Base-by-base conservation (phyloP, 2,888 invertebrate genomes). In the Abrostola tripartita region DNA sequence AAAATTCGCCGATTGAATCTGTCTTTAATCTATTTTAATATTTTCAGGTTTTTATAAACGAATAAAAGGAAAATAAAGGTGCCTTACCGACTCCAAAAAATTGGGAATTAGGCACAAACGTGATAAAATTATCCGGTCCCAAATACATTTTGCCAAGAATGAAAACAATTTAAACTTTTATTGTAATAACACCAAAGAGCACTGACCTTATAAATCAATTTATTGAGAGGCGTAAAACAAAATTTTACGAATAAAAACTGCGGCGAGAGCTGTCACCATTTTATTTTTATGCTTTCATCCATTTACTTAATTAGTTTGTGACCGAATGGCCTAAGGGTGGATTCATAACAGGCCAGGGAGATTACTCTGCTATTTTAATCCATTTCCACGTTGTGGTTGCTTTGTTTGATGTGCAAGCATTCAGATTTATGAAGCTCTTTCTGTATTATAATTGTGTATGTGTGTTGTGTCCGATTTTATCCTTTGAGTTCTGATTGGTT, bases 221-320 rank as follows among this genome's bases (percentile, higher is more conserved):
- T 50, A 42, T 52, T 38, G 9, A 11, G 36, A 6, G 11, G 8
- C 42, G 38, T 47, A 41, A 36, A 36, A 14, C n/a, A 6, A 12
- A n/a, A 37, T 42, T 37, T 6, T 38, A 14, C 14, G 11, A 36
- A 55, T 42, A 37, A 42, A 54, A 58, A 55, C 41, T 10, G 38
- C 47, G 52, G 24, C 6, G 24, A 24, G 24, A 24, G 24, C 24
- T 24, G 24, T 6, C 10, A 8, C 1, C 24, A 8, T 14, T 40
- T 8, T n/a, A 55, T 53, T 58, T 53, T 59, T 61, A 44, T 44
- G 44, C 12, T 56, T 73, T 51, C 35, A 12, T 47, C 60, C 65
- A 68, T 74, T 68, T 40, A 12, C 37, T 71, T 68, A 66, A 76
- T 74, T 65, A 55, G 42, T 24, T 53, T 61, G 24, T n/a, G 41